Base-by-base conservation (phyloP, 2,888 invertebrate species). In the Xylota segnis region DNA sequence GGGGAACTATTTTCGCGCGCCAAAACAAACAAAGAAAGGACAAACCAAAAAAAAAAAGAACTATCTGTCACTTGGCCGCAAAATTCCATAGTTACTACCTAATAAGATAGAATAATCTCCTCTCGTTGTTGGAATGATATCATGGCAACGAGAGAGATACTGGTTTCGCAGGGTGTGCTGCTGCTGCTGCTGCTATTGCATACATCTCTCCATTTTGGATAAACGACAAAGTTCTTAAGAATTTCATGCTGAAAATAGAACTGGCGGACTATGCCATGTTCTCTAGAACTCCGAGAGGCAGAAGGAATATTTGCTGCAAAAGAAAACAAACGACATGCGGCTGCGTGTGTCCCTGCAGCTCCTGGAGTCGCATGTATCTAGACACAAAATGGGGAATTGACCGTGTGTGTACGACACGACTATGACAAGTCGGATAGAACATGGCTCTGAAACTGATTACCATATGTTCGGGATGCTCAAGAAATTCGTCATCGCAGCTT, bases 181-280 rank as follows among this genome's bases (percentile, higher is more conserved):
- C n/a, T 70, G 63, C 56, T 66, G 66, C 29, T 58, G 32, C 52
- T 59, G 40, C 40, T 45, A 34, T 47, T 5, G 45, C 56, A 16
- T 4, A 63, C 65, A 27, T 72, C 61, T 61, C 70, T 43, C 72
- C 68, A 66, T 47, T 56, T 74, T 78, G 70, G 78, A 43, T 45
- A 68, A 74, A 74, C 79, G 79, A 75, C 70, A 79, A 52, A 18
- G 74, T 84, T 79, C 79, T 45, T 4, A 65, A 70, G 79, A 79
- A 79, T 79, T 74, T 37, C 58, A 14, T 2, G 47, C 70, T 75
- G 68, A 84, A 84, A 84, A 84, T 84, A 84, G 83, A 84, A 70
- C 79, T 68, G 81, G 66, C 66, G 59, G 68, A 75, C 75, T 81
- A 54, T 75, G 52, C 66, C 76, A 81, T 63, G 75, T 54, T 47